Evolutionary conservation across 2,113 vertebrate genomes (phyloP).

Genomic region (Fulica atra): DNA sequence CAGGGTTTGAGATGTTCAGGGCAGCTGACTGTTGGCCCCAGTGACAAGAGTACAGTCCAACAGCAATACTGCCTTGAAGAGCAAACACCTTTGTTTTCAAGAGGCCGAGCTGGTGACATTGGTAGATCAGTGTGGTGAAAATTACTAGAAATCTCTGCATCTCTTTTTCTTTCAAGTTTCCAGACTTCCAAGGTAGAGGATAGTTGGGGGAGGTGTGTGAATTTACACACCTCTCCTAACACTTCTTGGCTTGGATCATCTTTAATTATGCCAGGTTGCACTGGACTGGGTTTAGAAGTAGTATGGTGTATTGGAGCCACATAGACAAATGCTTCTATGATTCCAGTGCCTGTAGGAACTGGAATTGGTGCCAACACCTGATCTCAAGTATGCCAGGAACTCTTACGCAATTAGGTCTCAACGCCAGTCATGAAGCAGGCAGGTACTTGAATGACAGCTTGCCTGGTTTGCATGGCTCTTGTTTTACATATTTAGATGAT

Average conservation of each 20-base stretch:
- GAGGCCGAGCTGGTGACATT: too few relatives aligned
- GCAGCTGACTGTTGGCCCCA: neutral
- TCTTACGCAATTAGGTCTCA: fast-evolving
- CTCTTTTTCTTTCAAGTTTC: neutral
- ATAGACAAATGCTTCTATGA: fast-evolving
- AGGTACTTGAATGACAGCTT: neutral
- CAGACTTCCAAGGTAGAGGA: neutral
- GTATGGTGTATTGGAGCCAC: fast-evolving
- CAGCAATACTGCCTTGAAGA: fast-evolving
- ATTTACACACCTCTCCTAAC: neutral
- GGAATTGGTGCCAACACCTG: neutral
- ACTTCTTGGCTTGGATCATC: neutral
- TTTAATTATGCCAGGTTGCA: neutral
- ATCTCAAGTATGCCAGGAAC: neutral
- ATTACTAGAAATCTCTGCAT: fast-evolving
- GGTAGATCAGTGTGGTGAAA: neutral
- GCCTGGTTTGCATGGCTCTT: neutral
- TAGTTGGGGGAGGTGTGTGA: fast-evolving
- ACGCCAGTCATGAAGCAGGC: neutral
- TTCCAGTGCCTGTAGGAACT: neutral
- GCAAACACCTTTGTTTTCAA: fast-evolving
- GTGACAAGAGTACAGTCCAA: neutral
- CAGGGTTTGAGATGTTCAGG: neutral
- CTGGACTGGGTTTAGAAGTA: neutral
- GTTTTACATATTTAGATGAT: neutral